phyloP scores from a whole-genome alignment of 2,113 vertebrate genomes.

The Sylvicapra grimmia region DNA sequence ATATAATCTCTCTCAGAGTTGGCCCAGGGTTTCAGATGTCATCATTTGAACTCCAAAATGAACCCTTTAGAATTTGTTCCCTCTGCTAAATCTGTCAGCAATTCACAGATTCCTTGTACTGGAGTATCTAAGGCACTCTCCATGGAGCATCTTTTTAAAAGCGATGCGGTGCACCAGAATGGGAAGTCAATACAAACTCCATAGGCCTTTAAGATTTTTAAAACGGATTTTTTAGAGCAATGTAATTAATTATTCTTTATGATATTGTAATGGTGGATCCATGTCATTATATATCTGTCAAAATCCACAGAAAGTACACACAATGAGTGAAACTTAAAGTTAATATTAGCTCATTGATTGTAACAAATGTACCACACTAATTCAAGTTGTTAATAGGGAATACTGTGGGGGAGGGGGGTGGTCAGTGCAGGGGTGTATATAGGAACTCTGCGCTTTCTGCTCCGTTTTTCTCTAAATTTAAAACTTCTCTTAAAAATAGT shows the following conservation, averaged over 20 bases:
- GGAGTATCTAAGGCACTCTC: not conserved
- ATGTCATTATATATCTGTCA: not conserved
- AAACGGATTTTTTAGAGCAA: no score
- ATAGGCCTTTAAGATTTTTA: no score
- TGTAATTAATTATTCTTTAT: not conserved
- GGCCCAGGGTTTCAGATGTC: conserved; percentile 22
- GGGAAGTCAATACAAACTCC: not conserved
- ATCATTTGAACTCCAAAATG: conserved; percentile 43
- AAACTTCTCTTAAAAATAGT: not conserved
- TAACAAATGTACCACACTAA: not conserved
- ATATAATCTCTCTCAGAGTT: conserved; percentile 39
- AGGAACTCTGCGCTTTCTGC: not conserved
- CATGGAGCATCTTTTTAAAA: not conserved
- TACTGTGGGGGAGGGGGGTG: rapidly evolving
- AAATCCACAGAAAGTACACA: not conserved
- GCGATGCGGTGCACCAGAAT: not conserved
- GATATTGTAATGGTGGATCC: not conserved
- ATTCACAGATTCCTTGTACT: not conserved
- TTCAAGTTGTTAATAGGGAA: not conserved
- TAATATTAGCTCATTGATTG: not conserved
- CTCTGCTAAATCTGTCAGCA: conserved; percentile 37
- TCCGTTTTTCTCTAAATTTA: not conserved
- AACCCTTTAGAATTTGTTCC: conserved; percentile 39
- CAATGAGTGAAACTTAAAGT: not conserved
- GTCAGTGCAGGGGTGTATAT: not conserved